A percentile compares a stretch with the other conserved stretches of the same genome.
phyloP scores from a whole-genome alignment of 2,888 invertebrate genomes.

The Atrina japonica region DNA sequence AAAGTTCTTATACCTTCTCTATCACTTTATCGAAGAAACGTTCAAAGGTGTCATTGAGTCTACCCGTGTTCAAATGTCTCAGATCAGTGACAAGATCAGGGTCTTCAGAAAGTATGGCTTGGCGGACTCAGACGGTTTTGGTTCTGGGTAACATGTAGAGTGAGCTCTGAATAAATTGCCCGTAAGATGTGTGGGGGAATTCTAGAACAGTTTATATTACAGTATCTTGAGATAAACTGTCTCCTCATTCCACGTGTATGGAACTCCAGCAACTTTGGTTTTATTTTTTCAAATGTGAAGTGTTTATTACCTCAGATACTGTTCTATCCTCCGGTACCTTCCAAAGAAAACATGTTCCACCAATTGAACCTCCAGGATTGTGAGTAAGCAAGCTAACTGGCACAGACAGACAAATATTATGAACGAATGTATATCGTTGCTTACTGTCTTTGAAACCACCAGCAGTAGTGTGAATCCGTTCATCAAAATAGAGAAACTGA shows the following conservation, averaged over 20 bases:
- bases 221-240: conserved; percentile 35
- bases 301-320: conserved; percentile 20
- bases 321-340: conserved; percentile 29
- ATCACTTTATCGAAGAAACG: conserved; percentile 39
- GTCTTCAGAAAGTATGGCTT: conserved; percentile 37
- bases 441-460: background rate
- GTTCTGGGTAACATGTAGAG: conserved; percentile 29
- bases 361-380: conserved; percentile 33
- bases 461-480: no score
- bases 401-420: conserved; percentile 14
- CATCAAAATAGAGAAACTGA: no score
- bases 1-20: conserved; percentile 33
- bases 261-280: conserved; percentile 33
- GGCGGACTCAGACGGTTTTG: conserved; percentile 30
- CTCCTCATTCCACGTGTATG: conserved; percentile 45
- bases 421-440: conserved; percentile 21
- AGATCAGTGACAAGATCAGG: conserved; percentile 42
- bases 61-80: conserved; percentile 44
- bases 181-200: conserved; percentile 30
- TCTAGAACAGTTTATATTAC: conserved; percentile 15
- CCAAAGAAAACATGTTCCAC: conserved; percentile 40
- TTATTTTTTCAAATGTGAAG: conserved; percentile 28
- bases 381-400: conserved; percentile 9
- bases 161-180: conserved; percentile 35
- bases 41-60: conserved; percentile 44